Percentiles rank a stretch among this genome's conserved stretches.
These are phyloP conservation scores for Silvanus unidentatus DNA, from an alignment of 2,888 invertebrate genomes.

Conservation along the genomic window DNA sequence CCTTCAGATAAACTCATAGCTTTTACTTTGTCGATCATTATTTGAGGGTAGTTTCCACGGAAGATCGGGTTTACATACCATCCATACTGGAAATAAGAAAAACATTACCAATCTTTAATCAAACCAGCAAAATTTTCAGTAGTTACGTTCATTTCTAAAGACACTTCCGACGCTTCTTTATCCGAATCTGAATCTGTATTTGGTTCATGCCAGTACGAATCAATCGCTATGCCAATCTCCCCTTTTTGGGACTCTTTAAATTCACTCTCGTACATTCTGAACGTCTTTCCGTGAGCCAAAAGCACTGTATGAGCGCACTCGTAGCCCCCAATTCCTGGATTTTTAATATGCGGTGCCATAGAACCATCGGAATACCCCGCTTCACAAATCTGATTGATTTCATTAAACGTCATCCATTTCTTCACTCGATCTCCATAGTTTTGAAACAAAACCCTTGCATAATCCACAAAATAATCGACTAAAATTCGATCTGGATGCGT, in stretches of 20 bases:
- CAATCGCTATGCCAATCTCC: constrained; percentile 29
- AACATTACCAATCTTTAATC: too few relatives aligned
- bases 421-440: constrained; percentile 26
- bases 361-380: constrained; percentile 7
- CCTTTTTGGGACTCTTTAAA: constrained; percentile 1
- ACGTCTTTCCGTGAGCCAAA: constrained; percentile 8
- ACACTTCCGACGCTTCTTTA: constrained; percentile 48
- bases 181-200: constrained; percentile 48
- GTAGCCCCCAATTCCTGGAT: constrained; percentile 6
- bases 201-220: constrained; percentile 58
- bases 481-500: constrained; percentile 45
- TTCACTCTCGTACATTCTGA: constrained; percentile 2
- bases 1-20: constrained; percentile 55
- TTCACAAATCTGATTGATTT: constrained; percentile 31
- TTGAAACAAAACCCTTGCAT: constrained; percentile 6
- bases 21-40: constrained; percentile 56
- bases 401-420: constrained; percentile 49
- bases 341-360: constrained; percentile 4
- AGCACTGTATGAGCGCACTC: constrained; percentile 6
- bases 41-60: constrained; percentile 59
- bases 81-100: constrained; percentile 19
- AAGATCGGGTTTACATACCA: constrained; percentile 53
- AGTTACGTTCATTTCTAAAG: constrained; percentile 3
- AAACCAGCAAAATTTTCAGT: not conserved
- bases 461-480: constrained; percentile 5